These are phyloP conservation scores for Vireo altiloquus DNA, from an alignment of 2,113 vertebrate species.

Conservation along the genomic window DNA sequence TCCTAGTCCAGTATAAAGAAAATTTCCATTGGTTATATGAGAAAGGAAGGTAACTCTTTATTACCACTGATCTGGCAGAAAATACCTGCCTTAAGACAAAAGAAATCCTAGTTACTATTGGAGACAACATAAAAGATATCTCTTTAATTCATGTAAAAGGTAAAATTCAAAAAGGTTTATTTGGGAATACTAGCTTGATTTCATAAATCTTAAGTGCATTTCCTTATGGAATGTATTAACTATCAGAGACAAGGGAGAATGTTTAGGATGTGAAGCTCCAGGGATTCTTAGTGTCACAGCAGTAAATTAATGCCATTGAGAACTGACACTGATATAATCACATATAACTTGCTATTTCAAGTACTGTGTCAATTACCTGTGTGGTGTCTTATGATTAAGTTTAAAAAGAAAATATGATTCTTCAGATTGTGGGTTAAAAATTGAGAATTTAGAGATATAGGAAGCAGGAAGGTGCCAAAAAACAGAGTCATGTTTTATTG, in stretches of 20 bases:
- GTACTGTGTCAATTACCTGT: not conserved
- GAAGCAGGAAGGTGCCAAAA: not conserved
- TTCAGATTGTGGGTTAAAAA: not conserved
- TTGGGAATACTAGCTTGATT: not conserved
- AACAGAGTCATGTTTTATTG: not conserved
- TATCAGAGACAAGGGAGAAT: not conserved
- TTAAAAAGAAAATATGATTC: not conserved
- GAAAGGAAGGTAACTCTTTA: not conserved
- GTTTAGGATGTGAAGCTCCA: constrained; percentile 17
- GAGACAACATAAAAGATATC: not conserved
- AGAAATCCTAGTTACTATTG: not conserved
- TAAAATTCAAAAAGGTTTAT: not conserved
- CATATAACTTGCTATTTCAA: constrained; percentile 11
- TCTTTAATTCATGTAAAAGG: not conserved
- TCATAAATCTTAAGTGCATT: not conserved
- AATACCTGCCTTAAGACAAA: not conserved
- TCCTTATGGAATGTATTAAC: constrained; percentile 27
- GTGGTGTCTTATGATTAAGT: not conserved
- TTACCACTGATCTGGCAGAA: not conserved
- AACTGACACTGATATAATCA: constrained; percentile 45
- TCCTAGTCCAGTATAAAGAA: not conserved
- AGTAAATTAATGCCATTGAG: constrained; percentile 52
- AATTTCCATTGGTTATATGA: not conserved
- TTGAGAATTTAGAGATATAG: not conserved
- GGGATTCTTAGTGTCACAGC: not conserved